These are phyloP conservation scores for Leucophora obtusa DNA, from an alignment of 2,888 invertebrate genomes.

Conservation along the genomic window DNA sequence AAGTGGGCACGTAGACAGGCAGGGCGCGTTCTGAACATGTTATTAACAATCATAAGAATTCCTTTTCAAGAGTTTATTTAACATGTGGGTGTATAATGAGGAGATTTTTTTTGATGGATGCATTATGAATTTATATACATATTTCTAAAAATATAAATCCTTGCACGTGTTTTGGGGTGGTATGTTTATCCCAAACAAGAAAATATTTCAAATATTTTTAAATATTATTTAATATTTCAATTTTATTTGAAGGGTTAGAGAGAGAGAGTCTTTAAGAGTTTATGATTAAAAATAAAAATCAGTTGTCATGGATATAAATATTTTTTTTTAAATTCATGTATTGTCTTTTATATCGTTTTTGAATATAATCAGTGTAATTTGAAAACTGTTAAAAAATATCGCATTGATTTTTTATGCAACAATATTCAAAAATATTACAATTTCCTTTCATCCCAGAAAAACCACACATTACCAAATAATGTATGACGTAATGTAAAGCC, in stretches of 20 bases:
- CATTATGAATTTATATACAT: constrained; percentile 1
- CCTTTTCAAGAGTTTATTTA: constrained; percentile 47
- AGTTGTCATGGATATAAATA: no score
- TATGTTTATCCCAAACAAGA: constrained; percentile 42
- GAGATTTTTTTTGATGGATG: constrained; percentile 39
- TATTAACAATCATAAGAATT: constrained; percentile 41
- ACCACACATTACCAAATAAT: no score
- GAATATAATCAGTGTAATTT: no score
- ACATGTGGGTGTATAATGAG: constrained; percentile 64
- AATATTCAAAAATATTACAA: no score
- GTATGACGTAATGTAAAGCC: no score
- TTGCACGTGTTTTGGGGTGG: constrained; percentile 61
- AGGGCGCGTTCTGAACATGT: constrained; percentile 50
- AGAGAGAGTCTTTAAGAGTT: no score
- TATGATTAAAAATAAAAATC: no score
- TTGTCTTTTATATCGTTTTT: no score
- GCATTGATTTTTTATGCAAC: no score
- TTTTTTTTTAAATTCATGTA: no score
- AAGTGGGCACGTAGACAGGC: constrained; percentile 74
- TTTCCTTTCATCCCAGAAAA: no score
- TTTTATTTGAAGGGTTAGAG: constrained; percentile 39
- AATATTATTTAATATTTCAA: constrained; percentile 23
- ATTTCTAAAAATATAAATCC: constrained; percentile 43
- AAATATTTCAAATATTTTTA: constrained; percentile 58
- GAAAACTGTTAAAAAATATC: no score